Percentiles rank a stretch among this genome's conserved stretches.
These are phyloP conservation scores for Pristionchus fissidentatus DNA, from an alignment of 2,888 invertebrate genomes.

Conservation along the genomic window DNA sequence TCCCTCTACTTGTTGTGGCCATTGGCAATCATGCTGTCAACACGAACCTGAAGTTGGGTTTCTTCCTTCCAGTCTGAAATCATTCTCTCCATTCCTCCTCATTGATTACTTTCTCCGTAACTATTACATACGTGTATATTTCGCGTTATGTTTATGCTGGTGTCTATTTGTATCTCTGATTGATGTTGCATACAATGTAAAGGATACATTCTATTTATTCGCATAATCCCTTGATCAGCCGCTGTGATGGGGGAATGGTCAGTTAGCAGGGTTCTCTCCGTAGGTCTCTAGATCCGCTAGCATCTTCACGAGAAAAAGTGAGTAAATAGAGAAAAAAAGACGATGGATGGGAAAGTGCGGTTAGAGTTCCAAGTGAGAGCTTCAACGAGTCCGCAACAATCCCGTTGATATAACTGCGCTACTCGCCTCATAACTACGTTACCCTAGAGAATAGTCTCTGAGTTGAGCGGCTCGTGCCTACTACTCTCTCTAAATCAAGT, in stretches of 20 bases:
- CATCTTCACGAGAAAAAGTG: slow-evolving; percentile 31
- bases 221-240: background rate
- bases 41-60: slow-evolving; percentile 19
- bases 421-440: background rate
- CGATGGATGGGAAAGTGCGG: slow-evolving; percentile 18
- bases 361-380: slow-evolving; percentile 23
- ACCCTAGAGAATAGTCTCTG: slow-evolving; percentile 29
- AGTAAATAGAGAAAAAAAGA: slow-evolving; percentile 39
- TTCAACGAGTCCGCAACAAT: slow-evolving; percentile 5
- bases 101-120: background rate
- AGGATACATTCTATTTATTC: background rate
- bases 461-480: slow-evolving; percentile 13
- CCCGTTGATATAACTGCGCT: background rate
- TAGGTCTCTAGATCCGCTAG: slow-evolving; percentile 29
- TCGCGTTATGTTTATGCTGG: no score
- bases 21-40: slow-evolving; percentile 37
- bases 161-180: no score
- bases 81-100: background rate
- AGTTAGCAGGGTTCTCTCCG: slow-evolving; percentile 1
- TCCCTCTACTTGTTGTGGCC: slow-evolving; percentile 28
- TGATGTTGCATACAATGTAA: no score
- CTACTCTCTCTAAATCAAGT: slow-evolving; percentile 38
- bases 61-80: slow-evolving; percentile 22
- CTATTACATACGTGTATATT: no score
- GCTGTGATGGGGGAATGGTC: background rate